phyloP scores from a whole-genome alignment of 2,113 vertebrate genomes.

The Cairina moschata region DNA sequence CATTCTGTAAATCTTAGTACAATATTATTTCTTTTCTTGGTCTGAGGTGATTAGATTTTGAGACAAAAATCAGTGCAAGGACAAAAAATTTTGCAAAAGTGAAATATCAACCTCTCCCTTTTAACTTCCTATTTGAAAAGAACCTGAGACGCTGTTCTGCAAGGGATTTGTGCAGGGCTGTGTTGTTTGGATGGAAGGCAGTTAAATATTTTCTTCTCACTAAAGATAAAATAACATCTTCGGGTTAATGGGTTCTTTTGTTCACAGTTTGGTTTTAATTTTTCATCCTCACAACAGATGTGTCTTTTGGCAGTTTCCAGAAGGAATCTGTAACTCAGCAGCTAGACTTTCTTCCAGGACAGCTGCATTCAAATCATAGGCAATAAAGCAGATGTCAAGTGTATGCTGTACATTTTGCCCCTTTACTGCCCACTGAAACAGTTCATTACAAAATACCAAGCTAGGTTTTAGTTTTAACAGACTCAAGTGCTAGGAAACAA shows the following conservation, averaged over 20 bases:
- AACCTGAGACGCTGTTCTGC: background rate
- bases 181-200: background rate
- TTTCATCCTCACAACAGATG: background rate
- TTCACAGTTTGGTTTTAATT: constrained; percentile 32
- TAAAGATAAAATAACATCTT: background rate
- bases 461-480: background rate
- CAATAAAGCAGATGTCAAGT: constrained; percentile 2
- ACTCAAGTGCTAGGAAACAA: constrained; percentile 1
- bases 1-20: background rate
- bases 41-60: background rate
- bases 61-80: background rate
- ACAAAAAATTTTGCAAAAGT: background rate
- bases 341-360: constrained; percentile 12
- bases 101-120: background rate
- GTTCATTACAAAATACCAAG: constrained; percentile 5
- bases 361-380: constrained; percentile 49
- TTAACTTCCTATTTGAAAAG: background rate
- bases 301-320: background rate
- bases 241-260: constrained; percentile 1
- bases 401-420: constrained; percentile 1
- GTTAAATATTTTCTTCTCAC: background rate
- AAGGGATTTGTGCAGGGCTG: background rate
- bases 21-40: background rate
- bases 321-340: background rate
- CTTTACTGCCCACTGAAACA: constrained; percentile 20